Conservation (phyloP, 2,113 vertebrate species). For the Uropsilus gracilis region DNA sequence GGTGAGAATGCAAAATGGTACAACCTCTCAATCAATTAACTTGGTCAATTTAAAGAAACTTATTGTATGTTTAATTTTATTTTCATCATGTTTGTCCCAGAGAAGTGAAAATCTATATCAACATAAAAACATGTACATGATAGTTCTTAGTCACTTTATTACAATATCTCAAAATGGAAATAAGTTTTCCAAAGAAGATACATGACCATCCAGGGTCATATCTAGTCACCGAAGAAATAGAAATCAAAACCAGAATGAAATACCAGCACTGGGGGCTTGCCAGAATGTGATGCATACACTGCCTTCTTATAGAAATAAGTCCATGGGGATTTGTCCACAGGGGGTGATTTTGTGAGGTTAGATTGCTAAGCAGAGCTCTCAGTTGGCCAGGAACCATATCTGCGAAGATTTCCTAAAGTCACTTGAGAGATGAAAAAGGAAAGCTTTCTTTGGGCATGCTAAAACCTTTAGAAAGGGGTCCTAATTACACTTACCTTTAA, state of each 20-base stretch:
- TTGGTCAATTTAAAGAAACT: too few species aligned
- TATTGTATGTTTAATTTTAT: too few species aligned
- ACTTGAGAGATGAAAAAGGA: background rate
- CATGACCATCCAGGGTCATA: background rate
- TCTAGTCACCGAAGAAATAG: background rate
- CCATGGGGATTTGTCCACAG: background rate
- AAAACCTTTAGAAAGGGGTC: background rate
- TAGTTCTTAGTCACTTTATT: too few species aligned
- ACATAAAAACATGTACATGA: too few species aligned
- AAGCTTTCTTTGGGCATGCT: background rate
- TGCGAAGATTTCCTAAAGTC: slow-evolving; percentile 3
- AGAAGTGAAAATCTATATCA: too few species aligned
- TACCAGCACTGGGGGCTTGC: background rate
- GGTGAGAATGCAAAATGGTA: too few species aligned
- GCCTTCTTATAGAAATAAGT: background rate
- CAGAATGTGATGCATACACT: background rate
- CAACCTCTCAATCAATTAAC: too few species aligned
- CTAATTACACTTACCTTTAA: background rate
- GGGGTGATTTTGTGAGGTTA: background rate
- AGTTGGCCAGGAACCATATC: too few species aligned
- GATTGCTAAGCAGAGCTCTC: background rate
- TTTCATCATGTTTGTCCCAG: too few species aligned
- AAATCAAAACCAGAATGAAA: background rate
- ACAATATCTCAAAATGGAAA: too few species aligned
- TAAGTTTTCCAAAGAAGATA: background rate